A percentile compares a stretch with the other conserved stretches of the same genome.
Conservation (phyloP, 2,888 invertebrate species). For the Steromphala cineraria region DNA sequence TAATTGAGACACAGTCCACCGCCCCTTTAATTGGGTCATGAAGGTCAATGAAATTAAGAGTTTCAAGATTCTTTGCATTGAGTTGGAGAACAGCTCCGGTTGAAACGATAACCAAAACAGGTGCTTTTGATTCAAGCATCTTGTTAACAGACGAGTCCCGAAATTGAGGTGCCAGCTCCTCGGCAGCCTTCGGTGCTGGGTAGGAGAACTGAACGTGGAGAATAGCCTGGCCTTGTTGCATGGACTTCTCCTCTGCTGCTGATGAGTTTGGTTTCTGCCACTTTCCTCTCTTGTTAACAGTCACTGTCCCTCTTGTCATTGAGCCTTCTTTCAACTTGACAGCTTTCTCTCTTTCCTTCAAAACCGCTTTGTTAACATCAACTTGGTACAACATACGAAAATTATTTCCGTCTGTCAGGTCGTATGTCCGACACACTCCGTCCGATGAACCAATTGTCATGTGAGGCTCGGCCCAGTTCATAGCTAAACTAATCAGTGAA, state of each 20-base stretch:
- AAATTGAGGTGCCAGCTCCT: not conserved
- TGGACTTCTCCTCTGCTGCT: not conserved
- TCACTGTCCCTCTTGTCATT: slow-evolving; percentile 1
- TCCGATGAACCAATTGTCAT: slow-evolving; percentile 69
- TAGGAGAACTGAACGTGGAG: not conserved
- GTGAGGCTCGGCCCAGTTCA: slow-evolving; percentile 62
- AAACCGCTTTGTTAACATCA: slow-evolving; percentile 58
- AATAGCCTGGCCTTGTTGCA: not conserved
- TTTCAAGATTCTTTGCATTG: slow-evolving; percentile 64
- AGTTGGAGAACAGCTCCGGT: slow-evolving; percentile 61
- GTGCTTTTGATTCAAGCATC: slow-evolving; percentile 52
- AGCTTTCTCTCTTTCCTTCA: slow-evolving; percentile 36
- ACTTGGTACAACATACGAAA: slow-evolving; percentile 67
- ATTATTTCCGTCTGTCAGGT: slow-evolving; percentile 67
- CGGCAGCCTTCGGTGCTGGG: not conserved
- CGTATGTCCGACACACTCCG: slow-evolving; percentile 67
- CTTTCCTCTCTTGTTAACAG: slow-evolving; percentile 10
- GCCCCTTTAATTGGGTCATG: slow-evolving; percentile 30
- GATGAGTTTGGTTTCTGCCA: not conserved
- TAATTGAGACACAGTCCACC: slow-evolving; percentile 10
- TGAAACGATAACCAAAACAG: slow-evolving; percentile 63
- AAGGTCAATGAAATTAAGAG: slow-evolving; percentile 49
- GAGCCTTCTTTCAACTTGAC: not conserved
- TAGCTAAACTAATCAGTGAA: slow-evolving; percentile 67
- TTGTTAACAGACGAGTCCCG: slow-evolving; percentile 43